Evolutionary conservation across 2,113 vertebrate species (phyloP), one percentile per base, ranked within the genome.

Genomic region (Corydoras sp.): DNA sequence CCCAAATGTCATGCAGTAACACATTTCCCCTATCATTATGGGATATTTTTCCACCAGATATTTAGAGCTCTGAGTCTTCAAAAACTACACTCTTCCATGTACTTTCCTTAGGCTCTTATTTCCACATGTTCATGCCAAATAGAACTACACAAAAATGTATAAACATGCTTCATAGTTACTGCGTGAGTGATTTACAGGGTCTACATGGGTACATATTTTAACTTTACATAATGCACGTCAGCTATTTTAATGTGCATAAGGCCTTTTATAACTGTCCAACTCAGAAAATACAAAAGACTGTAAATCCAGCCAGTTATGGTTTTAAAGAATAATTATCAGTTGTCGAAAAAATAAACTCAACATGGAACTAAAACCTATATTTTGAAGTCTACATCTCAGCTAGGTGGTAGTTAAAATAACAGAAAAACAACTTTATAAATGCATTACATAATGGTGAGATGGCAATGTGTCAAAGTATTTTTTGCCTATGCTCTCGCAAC

Each of bases 1-100:
- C 65, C 72, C 58, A 74, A 55, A 74, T 74, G 72, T 68, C 65
- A 65, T 53, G 71, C 55, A 74, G 58, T 74, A 62, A 74, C 59
- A 68, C 59, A 68, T 68, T 69, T 73, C 66, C 71, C 66, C 71
- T 58, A 56, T 73, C 66, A 69, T 62, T 69, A 65, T 65, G 35
- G 76, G 56, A 51, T 77, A 65, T 69, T 73, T 73, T 69, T 29
- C 58, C 61, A 69, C 65, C 65, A 72, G 29, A 73, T 66, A 68
- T 68, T 74, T 68, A 43, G 62, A 74, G 72, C 72, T 68, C 68
- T 68, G 62, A 56, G 65, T 32, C 65, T 74, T 56, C 65, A 68
- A 61, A 73, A 68, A 68, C 65, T 35, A 43, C 29, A 35, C 65
- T 50, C 31, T 67, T 53, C 58, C 55, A 58, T 62, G 50, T 10